Evolutionary conservation across 1,140 invertebrate genomes (phyloP).

Genomic region (Pogonognathellus flavescens): DNA sequence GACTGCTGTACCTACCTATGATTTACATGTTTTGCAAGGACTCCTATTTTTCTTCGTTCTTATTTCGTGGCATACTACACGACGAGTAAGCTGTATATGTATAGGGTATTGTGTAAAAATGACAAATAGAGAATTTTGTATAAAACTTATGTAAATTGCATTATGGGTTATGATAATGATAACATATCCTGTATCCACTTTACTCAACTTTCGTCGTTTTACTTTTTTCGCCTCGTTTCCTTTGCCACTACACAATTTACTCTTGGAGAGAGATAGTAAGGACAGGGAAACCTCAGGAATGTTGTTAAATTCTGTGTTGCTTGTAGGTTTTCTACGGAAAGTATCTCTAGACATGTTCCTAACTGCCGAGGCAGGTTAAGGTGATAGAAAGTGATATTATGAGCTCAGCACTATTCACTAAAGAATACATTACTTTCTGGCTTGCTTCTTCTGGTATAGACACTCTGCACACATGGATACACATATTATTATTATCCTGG

Average conservation of each 20-base stretch:
- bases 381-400: too few relatives aligned
- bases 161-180: slow-evolving; percentile 40
- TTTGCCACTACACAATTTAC: slow-evolving; percentile 1
- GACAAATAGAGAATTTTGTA: slow-evolving; percentile 22
- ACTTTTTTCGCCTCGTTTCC: slow-evolving; percentile 40
- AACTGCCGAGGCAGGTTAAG: too few relatives aligned
- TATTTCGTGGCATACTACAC: too few relatives aligned
- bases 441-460: too few relatives aligned
- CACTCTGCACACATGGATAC: too few relatives aligned
- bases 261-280: not conserved
- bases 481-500: too few relatives aligned
- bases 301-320: not conserved
- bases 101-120: not conserved
- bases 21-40: not conserved
- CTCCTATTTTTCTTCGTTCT: too few relatives aligned
- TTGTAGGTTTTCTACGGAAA: not conserved
- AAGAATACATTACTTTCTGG: too few relatives aligned
- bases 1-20: too few relatives aligned
- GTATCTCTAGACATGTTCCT: too few relatives aligned
- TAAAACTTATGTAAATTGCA: slow-evolving; percentile 39
- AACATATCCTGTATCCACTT: slow-evolving; percentile 35
- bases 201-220: slow-evolving; percentile 32
- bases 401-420: too few relatives aligned
- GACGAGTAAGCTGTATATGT: not conserved
- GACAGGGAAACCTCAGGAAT: too few relatives aligned